Conservation (phyloP, 92 coral and sea anemone species). For the Epizoanthus illoricatus region DNA sequence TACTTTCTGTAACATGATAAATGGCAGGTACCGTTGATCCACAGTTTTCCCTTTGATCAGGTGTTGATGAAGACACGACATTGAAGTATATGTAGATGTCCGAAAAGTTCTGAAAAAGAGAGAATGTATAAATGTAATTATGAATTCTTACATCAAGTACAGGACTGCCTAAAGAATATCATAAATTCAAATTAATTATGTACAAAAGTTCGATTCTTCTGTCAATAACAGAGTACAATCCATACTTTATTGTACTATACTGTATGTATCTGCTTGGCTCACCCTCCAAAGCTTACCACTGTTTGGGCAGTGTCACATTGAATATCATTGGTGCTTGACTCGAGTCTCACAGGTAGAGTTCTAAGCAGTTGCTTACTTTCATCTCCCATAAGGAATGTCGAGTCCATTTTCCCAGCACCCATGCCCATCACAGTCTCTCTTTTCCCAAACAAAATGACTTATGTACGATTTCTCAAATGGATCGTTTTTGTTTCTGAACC, state of each 20-base stretch:
- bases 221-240: background rate
- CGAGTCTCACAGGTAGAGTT: constrained; percentile 21
- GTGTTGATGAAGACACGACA: constrained; percentile 28
- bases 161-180: background rate
- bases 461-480: constrained; percentile 33
- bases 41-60: constrained; percentile 35
- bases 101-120: constrained; percentile 49
- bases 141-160: background rate
- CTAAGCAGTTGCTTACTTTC: constrained; percentile 22
- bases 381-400: background rate
- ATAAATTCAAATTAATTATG: background rate
- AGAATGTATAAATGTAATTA: background rate
- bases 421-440: constrained; percentile 38
- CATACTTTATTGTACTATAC: background rate
- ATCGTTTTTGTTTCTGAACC: constrained; percentile 34
- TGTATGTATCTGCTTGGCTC: background rate
- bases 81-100: constrained; percentile 54
- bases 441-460: constrained; percentile 37
- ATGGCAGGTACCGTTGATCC: constrained; percentile 33
- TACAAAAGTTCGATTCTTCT: background rate
- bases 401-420: constrained; percentile 11
- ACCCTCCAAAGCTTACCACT: constrained; percentile 25
- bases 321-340: background rate
- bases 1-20: background rate
- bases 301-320: constrained; percentile 19